phyloP scores from a whole-genome alignment of 35 echinoderm and acorn worm species.

The Heliocidaris tuberculata region DNA sequence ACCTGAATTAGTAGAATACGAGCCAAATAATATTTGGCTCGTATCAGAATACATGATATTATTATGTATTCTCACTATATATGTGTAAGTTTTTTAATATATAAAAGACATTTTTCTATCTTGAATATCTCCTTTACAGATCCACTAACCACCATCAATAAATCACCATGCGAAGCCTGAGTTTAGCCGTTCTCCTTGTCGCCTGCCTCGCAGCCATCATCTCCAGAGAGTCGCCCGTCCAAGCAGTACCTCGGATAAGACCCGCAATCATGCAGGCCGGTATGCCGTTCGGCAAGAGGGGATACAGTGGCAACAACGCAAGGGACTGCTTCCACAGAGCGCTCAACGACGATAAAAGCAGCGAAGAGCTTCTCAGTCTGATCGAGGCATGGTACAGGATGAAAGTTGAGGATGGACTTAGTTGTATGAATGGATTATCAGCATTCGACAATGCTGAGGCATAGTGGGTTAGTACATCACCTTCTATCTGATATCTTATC shows the following conservation, averaged over 20 bases:
- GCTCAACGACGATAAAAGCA: slow-evolving; percentile 24
- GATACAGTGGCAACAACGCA: neutral
- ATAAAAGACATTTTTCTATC: neutral
- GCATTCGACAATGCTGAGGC: slow-evolving; percentile 18
- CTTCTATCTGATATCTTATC: neutral
- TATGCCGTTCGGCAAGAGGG: slow-evolving; percentile 49
- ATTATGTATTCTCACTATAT: too few relatives aligned
- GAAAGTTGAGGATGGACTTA: slow-evolving; percentile 35
- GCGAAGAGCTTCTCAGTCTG: slow-evolving; percentile 33
- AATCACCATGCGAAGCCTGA: slow-evolving; percentile 53
- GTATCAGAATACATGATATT: too few relatives aligned
- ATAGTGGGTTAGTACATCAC: slow-evolving; percentile 27
- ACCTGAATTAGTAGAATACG: too few relatives aligned
- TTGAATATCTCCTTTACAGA: neutral
- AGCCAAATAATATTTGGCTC: too few relatives aligned
- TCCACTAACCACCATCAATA: neutral
- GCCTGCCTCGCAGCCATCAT: slow-evolving; percentile 49
- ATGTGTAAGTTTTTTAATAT: too few relatives aligned
- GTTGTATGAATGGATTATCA: slow-evolving; percentile 36
- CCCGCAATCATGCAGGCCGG: slow-evolving; percentile 5
- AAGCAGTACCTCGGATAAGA: slow-evolving; percentile 21
- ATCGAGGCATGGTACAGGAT: slow-evolving; percentile 43
- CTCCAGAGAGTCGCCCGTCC: slow-evolving; percentile 34
- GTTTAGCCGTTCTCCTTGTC: slow-evolving; percentile 39
- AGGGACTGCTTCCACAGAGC: slow-evolving; percentile 22